Conservation (phyloP, 2,113 vertebrate genomes). For the Furnarius figulus region DNA sequence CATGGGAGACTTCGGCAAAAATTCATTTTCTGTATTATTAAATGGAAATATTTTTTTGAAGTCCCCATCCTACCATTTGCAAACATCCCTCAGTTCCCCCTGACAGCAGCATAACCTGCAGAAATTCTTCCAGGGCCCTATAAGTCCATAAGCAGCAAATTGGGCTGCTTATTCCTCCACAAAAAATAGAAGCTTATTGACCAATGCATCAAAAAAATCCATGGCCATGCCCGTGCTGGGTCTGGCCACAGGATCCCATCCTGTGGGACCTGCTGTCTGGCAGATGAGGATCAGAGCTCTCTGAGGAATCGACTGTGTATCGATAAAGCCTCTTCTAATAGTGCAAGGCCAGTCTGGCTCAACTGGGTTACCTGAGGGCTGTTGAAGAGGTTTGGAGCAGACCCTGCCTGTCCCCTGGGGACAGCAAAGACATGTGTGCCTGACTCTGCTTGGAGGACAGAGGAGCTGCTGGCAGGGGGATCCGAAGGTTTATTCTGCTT, state of each 20-base stretch:
- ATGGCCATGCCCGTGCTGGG: rapidly evolving
- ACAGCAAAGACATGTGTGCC: rapidly evolving
- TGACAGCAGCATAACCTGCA: background rate
- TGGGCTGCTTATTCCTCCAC: background rate
- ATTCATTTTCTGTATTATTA: background rate
- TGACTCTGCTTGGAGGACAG: background rate
- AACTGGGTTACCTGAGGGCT: rapidly evolving
- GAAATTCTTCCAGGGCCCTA: background rate
- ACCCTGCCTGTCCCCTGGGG: rapidly evolving
- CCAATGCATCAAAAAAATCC: background rate
- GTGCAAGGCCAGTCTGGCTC: no score
- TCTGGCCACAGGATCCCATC: background rate
- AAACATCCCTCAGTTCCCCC: background rate
- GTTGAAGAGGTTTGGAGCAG: rapidly evolving
- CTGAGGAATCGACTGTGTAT: background rate
- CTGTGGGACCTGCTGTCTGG: background rate
- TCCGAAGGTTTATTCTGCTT: background rate
- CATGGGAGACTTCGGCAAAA: background rate
- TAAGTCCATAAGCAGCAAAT: background rate
- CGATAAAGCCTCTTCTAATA: rapidly evolving
- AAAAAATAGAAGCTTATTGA: background rate
- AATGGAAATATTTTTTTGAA: constrained; percentile 28
- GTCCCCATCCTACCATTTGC: background rate
- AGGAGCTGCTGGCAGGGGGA: background rate
- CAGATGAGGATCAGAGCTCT: background rate